Conservation (phyloP, 2,797 vertebrate species). For the Falco novaeseelandiae region DNA sequence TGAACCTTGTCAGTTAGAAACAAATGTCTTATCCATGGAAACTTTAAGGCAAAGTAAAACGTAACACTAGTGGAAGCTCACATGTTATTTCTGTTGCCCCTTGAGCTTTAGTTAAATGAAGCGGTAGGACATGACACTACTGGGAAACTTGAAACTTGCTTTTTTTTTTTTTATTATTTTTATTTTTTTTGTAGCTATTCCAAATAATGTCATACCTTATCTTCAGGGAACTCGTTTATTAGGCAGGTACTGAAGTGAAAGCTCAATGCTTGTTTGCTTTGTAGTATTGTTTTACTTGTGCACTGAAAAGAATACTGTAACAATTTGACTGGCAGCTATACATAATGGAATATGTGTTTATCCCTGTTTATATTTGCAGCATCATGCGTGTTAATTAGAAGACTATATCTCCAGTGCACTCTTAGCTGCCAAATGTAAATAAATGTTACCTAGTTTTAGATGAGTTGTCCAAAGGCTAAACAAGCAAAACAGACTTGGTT, state of each 20-base stretch:
- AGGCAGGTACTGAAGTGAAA: slow-evolving; percentile 10
- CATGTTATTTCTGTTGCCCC: neutral
- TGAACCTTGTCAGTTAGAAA: neutral
- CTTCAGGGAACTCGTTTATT: neutral
- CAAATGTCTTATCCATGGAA: neutral
- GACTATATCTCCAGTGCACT: slow-evolving; percentile 2
- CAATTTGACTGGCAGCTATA: slow-evolving; percentile 39
- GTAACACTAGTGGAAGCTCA: neutral
- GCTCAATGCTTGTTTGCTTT: neutral
- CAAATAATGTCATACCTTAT: neutral
- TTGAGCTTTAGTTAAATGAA: neutral
- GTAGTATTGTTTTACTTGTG: neutral
- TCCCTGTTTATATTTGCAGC: slow-evolving; percentile 37
- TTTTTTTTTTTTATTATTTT: neutral
- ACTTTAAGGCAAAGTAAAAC: neutral
- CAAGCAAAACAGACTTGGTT: slow-evolving; percentile 36
- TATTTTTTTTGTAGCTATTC: neutral
- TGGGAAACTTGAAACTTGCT: neutral
- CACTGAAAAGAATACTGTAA: slow-evolving; percentile 3
- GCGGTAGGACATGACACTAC: neutral
- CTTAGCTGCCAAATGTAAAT: slow-evolving; percentile 42
- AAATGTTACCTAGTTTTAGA: slow-evolving; percentile 6
- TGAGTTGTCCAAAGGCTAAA: slow-evolving; percentile 51
- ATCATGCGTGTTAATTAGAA: slow-evolving; percentile 68
- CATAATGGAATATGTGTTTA: slow-evolving; percentile 40